Evolutionary conservation across 30 jellyfish, hydroid and myxozoan species (phyloP).

Genomic region (Chironex yamaguchii): DNA sequence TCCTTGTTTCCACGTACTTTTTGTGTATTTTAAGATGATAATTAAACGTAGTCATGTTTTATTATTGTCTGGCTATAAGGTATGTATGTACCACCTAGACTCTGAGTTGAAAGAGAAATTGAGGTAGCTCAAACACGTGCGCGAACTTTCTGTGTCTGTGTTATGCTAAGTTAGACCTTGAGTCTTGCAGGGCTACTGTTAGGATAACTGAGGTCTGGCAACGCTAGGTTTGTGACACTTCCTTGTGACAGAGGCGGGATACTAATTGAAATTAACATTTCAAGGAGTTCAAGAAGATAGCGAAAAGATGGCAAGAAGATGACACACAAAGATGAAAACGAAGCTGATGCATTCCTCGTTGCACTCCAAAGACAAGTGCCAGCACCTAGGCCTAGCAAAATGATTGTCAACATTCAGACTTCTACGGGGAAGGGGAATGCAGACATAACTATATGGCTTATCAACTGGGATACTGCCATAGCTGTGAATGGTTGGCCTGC

Average conservation of each 20-base stretch:
- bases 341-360: conserved; percentile 36
- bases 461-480: no score
- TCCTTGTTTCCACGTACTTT: not conserved
- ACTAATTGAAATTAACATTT: conserved; percentile 40
- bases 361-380: conserved; percentile 50
- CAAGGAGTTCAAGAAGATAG: conserved; percentile 46
- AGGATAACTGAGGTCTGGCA: not conserved
- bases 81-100: no score
- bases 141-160: not conserved
- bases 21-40: not conserved
- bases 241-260: conserved; percentile 21
- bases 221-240: not conserved
- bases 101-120: not conserved
- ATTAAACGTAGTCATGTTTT: not conserved
- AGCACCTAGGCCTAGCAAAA: not conserved
- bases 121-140: not conserved
- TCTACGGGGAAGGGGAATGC: no score
- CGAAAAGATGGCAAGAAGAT: no score
- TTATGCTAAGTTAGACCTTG: not conserved
- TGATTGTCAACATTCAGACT: no score
- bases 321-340: conserved; percentile 55
- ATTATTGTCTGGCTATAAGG: not conserved
- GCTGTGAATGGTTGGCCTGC: no score
- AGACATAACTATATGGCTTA: no score
- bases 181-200: not conserved